Evolutionary conservation across 2,888 invertebrate genomes (phyloP).

Genomic region (Caenorhabditis sp.): DNA sequence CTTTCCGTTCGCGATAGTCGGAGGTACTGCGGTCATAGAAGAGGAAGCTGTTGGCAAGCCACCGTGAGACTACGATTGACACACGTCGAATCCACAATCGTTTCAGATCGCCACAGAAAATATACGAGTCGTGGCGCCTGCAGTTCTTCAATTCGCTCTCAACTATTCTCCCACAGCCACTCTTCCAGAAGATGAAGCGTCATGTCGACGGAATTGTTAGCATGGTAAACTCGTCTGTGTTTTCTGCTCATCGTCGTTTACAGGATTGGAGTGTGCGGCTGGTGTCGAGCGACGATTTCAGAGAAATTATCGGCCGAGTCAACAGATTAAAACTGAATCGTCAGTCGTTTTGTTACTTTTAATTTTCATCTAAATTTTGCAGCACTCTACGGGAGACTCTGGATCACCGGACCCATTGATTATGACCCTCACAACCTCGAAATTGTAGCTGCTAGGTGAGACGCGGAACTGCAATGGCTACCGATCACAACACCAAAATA

Average conservation of each 20-base stretch:
- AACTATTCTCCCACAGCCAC: conserved; percentile 18
- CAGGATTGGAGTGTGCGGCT: conserved; percentile 31
- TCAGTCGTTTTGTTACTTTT: not conserved
- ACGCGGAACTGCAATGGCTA: not conserved
- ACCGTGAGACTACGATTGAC: conserved; percentile 2
- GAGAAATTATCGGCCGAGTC: conserved; percentile 4
- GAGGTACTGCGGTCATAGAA: conserved; percentile 7
- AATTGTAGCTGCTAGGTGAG: conserved; percentile 15
- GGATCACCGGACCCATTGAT: conserved; percentile 22
- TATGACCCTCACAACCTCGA: conserved; percentile 11
- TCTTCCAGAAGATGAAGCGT: conserved; percentile 14
- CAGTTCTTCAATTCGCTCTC: conserved; percentile 30
- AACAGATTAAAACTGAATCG: not conserved
- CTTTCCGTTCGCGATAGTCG: conserved; percentile 30
- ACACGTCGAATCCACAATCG: not conserved
- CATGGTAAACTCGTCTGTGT: conserved; percentile 7
- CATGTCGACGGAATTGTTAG: conserved; percentile 11
- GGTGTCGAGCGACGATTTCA: conserved; percentile 19
- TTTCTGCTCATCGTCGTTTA: not conserved
- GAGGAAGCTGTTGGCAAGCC: not conserved
- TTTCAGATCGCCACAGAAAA: conserved; percentile 17
- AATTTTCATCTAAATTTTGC: not conserved
- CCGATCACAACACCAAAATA: not conserved
- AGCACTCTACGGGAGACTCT: conserved; percentile 20
- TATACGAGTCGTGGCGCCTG: conserved; percentile 20